Conservation (phyloP, 1,140 invertebrate species). For the Linepithema humile region DNA sequence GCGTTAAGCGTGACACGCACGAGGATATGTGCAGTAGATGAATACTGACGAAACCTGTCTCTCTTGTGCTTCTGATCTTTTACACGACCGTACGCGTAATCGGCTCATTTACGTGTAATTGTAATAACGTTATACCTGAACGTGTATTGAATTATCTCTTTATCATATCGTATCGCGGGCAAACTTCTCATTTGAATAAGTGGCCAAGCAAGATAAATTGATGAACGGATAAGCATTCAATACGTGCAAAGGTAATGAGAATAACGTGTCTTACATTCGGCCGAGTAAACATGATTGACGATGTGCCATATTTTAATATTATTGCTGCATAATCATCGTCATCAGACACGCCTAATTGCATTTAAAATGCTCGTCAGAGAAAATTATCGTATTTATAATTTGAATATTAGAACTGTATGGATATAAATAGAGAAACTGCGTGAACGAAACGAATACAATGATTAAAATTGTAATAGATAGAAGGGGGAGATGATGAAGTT, state of each 20-base stretch:
- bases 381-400: neutral
- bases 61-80: slow-evolving; percentile 49
- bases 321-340: neutral
- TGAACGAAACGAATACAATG: neutral
- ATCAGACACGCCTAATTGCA: neutral
- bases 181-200: slow-evolving; percentile 71
- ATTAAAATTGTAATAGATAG: neutral
- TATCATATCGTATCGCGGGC: slow-evolving; percentile 49
- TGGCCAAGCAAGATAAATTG: slow-evolving; percentile 32
- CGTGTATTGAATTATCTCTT: slow-evolving; percentile 71
- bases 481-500: neutral
- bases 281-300: neutral
- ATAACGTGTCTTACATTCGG: neutral
- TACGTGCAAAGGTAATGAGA: slow-evolving; percentile 50
- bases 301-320: slow-evolving; percentile 23
- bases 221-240: slow-evolving; percentile 51
- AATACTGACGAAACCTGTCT: slow-evolving; percentile 46
- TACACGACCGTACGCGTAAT: slow-evolving; percentile 65
- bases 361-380: neutral
- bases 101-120: slow-evolving; percentile 70
- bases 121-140: slow-evolving; percentile 67
- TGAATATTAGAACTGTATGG: neutral
- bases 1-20: neutral
- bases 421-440: neutral
- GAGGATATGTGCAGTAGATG: slow-evolving; percentile 17